Percentiles rank a stretch among this genome's conserved stretches.
Conservation (phyloP, 2,797 vertebrate genomes). For the Oophaga sylvatica region DNA sequence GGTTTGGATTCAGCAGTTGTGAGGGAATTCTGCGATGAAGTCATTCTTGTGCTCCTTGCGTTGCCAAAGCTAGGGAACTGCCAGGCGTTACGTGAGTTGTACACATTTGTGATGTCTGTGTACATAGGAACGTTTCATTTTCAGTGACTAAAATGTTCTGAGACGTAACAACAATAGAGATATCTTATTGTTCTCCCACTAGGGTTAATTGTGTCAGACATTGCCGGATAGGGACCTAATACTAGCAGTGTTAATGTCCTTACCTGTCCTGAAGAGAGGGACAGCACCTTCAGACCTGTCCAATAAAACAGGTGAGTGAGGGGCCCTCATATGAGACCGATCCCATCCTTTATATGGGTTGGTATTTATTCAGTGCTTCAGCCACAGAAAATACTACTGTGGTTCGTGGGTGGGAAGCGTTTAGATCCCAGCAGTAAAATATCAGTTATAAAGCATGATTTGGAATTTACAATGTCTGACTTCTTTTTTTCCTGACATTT, state of each 20-base stretch:
- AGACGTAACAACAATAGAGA: background rate
- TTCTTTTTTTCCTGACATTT: too few species aligned
- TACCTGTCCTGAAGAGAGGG: background rate
- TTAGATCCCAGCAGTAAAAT: background rate
- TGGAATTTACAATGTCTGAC: too few species aligned
- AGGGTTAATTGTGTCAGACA: constrained; percentile 1
- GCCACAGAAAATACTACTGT: background rate
- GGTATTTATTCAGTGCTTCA: background rate
- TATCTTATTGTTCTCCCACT: background rate
- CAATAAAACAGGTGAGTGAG: background rate
- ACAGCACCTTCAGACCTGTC: background rate
- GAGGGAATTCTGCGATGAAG: background rate
- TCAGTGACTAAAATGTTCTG: background rate
- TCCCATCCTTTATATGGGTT: background rate
- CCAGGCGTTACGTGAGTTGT: background rate
- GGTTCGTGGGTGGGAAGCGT: too few species aligned
- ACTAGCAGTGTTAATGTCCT: background rate
- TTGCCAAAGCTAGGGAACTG: constrained; percentile 12
- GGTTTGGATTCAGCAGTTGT: constrained; percentile 25
- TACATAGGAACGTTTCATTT: background rate
- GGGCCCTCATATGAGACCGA: background rate
- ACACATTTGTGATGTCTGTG: background rate
- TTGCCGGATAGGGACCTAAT: constrained; percentile 5
- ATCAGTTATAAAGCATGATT: background rate
- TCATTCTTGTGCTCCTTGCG: background rate